A percentile compares a stretch with the other conserved stretches of the same genome.
phyloP scores from a whole-genome alignment of 2,888 invertebrate genomes.

The Drosophila monieri region DNA sequence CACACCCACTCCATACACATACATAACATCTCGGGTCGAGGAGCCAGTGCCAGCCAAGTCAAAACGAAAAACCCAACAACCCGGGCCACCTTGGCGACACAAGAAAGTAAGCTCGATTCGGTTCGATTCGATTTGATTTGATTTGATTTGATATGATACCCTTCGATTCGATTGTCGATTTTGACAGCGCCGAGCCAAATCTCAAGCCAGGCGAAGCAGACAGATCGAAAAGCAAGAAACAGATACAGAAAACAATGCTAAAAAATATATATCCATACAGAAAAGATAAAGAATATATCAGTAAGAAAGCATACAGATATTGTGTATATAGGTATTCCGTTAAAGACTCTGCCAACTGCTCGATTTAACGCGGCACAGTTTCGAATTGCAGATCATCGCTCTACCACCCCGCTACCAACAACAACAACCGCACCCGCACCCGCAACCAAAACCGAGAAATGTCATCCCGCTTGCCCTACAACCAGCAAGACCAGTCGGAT shows the following conservation, averaged over 20 bases:
- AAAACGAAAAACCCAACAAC: background rate
- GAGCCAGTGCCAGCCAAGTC: constrained; percentile 37
- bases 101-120: constrained; percentile 23
- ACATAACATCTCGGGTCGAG: background rate
- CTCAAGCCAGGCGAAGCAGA: background rate
- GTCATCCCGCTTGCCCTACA: constrained; percentile 72
- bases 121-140: constrained; percentile 5
- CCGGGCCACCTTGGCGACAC: background rate
- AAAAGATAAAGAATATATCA: background rate
- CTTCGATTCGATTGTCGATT: constrained; percentile 11
- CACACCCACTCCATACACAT: background rate
- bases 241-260: background rate
- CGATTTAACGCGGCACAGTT: constrained; percentile 83
- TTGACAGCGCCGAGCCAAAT: constrained; percentile 6
- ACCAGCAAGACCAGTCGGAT: constrained; percentile 56
- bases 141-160: background rate
- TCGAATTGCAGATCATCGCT: constrained; percentile 79
- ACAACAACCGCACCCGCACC: constrained; percentile 1
- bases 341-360: constrained; percentile 61
- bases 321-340: constrained; percentile 73
- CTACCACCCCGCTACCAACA: background rate
- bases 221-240: background rate
- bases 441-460: constrained; percentile 32
- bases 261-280: background rate
- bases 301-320: constrained; percentile 40